A percentile compares a stretch with the other conserved stretches of the same genome.
Conservation (phyloP, 2,797 vertebrate species). For the Ataeniobius toweri region DNA sequence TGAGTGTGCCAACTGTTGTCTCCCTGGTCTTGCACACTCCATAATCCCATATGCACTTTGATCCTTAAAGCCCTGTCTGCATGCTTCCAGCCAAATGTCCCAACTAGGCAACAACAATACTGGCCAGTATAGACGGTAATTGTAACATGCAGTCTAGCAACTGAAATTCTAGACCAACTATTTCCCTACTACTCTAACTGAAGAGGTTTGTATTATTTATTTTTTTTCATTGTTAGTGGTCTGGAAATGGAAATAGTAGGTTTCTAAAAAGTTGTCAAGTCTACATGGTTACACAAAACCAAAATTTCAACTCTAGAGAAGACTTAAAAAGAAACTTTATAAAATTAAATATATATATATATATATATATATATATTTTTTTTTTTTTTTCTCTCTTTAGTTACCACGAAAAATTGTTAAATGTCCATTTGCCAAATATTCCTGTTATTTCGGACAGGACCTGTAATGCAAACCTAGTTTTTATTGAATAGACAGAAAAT, state of each 20-base stretch:
- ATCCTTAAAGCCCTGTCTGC: constrained; percentile 49
- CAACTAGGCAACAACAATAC: constrained; percentile 50
- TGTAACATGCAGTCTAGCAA: neutral
- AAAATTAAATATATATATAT: too few species aligned
- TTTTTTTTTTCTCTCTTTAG: neutral
- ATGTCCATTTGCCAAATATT: neutral
- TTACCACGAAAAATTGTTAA: neutral
- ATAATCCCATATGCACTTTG: constrained; percentile 45
- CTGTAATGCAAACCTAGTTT: neutral
- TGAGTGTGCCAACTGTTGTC: constrained; percentile 72
- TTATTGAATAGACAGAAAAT: neutral
- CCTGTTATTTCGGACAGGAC: neutral
- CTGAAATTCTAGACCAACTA: neutral
- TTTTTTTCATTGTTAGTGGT: too few species aligned
- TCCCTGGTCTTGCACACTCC: constrained; percentile 47
- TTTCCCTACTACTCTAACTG: neutral
- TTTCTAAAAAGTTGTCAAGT: neutral
- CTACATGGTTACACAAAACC: neutral
- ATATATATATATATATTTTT: neutral
- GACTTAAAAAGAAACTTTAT: too few species aligned
- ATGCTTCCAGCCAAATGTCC: constrained; percentile 49
- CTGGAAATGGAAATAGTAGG: neutral
- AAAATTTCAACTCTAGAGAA: too few species aligned
- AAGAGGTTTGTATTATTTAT: too few species aligned
- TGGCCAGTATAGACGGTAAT: constrained; percentile 8